Conservation (phyloP, 2,888 invertebrate species). For the Chrysopilus asiliformis region DNA sequence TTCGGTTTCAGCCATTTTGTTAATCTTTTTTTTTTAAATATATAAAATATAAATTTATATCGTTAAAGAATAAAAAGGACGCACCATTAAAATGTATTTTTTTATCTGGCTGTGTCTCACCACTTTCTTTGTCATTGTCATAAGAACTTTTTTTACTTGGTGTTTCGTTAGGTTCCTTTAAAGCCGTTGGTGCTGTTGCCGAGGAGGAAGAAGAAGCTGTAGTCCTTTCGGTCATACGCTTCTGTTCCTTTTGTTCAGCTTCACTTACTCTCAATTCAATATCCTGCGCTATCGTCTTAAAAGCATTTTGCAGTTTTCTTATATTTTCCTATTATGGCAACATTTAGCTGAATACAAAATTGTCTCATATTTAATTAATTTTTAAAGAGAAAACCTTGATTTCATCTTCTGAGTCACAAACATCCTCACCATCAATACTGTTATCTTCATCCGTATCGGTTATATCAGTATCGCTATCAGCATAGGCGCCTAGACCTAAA, state of each 20-base stretch:
- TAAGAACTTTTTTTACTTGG: constrained; percentile 19
- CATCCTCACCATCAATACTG: constrained; percentile 37
- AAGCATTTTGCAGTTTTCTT: constrained; percentile 10
- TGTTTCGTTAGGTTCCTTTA: neutral
- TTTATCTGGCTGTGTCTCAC: constrained; percentile 27
- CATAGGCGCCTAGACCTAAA: constrained; percentile 75
- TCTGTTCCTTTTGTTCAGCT: constrained; percentile 4
- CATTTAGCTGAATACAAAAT: neutral
- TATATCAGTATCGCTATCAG: constrained; percentile 50
- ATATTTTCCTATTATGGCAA: constrained; percentile 11
- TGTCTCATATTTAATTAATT: constrained; percentile 2
- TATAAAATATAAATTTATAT: constrained; percentile 8
- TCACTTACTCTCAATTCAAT: constrained; percentile 8
- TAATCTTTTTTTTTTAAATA: constrained; percentile 6
- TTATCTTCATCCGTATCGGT: constrained; percentile 42
- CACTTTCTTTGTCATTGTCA: constrained; percentile 25
- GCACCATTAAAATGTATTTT: constrained; percentile 31
- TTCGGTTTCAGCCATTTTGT: constrained; percentile 1
- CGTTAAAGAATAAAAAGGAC: constrained; percentile 16
- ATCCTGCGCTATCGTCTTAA: constrained; percentile 13
- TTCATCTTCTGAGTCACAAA: constrained; percentile 54
- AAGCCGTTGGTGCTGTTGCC: no score
- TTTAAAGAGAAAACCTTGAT: constrained; percentile 43
- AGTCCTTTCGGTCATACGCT: constrained; percentile 2
- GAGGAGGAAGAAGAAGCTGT: no score